Base-by-base conservation (phyloP, 2,888 invertebrate species). In the Ochlodes sylvanus region DNA sequence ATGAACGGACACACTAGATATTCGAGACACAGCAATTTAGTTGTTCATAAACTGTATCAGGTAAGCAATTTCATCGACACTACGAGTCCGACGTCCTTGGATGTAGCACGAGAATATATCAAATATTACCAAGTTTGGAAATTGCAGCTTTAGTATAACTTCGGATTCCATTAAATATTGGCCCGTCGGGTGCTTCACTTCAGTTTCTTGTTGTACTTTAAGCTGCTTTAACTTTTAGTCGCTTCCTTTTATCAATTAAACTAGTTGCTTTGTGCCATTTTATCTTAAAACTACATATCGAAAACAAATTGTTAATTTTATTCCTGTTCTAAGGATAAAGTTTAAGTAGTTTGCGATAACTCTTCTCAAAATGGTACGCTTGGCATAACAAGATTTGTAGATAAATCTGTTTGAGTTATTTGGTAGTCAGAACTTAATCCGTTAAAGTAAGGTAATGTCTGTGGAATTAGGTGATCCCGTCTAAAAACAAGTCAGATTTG, bases 241-340 rank as follows among this genome's bases (percentile, higher is more conserved):
- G 56, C 58, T 58, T 41, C 32, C 66, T 17, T 6, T 54, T 54
- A 60, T 60, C 60, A 60, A 66, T 58, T 66, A 66, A 60, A 58
- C 52, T 60, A 60, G 60, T 66, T 60, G 54, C 60, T 27, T 52
- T 15, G 38, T 42, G 60, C 52, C 27, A 42, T 66, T 66, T 66
- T 66, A 54, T 54, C 66, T 60, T 54, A n/a, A 60, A 41, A 52
- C 58, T 60, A 54, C 60, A 60, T 66, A 60, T 66, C 60, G 58
- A 54, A 58, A 66, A 66, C 66, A 60, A 66, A 66, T 66, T 66
- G 42, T 66, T 66, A 32, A 66, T 52, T 66, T 42, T 60, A 58
- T 58, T 50, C 32, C 52, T 60, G 32, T 42, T 38, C 41, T 42
- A 21, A 52, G 21, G 34, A 50, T 50, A 7, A 42, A 60, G 60